Evolutionary conservation across 92 coral and sea anemone species (phyloP).

Genomic region (Umimayanthus chanpuru): DNA sequence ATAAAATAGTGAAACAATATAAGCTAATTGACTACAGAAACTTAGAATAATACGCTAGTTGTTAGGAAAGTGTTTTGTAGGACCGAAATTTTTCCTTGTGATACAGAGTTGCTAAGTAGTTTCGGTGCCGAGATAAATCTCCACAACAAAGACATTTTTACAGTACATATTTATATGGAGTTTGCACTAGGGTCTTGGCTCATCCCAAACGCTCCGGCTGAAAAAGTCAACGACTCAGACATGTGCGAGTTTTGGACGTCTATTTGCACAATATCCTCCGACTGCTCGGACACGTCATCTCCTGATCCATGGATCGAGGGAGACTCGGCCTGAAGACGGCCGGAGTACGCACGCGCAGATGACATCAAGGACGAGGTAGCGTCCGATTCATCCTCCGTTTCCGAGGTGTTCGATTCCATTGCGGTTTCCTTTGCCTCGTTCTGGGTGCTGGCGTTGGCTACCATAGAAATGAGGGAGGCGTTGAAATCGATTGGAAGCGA

Average conservation of each 20-base stretch:
- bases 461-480: slow-evolving; percentile 79
- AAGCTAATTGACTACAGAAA: too few species aligned
- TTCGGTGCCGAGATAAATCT: too few species aligned
- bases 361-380: slow-evolving; percentile 78
- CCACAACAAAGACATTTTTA: too few species aligned
- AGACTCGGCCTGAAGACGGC: slow-evolving; percentile 62
- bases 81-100: too few species aligned
- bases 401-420: slow-evolving; percentile 79
- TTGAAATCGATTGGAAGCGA: slow-evolving; percentile 90
- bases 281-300: slow-evolving; percentile 49
- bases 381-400: slow-evolving; percentile 77
- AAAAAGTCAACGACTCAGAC: slow-evolving; percentile 53
- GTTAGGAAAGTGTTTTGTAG: too few species aligned
- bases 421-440: slow-evolving; percentile 59
- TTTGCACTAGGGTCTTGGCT: slow-evolving; percentile 9
- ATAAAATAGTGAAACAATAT: too few species aligned
- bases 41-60: too few species aligned
- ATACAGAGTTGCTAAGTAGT: too few species aligned
- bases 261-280: slow-evolving; percentile 51
- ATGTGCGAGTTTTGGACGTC: slow-evolving; percentile 57
- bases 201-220: slow-evolving; percentile 43
- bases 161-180: not conserved
- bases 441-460: slow-evolving; percentile 89
- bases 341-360: slow-evolving; percentile 93
- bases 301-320: slow-evolving; percentile 59